Evolutionary conservation across 2,113 vertebrate species (phyloP).

Genomic region (Protobothrops flavoviridis): DNA sequence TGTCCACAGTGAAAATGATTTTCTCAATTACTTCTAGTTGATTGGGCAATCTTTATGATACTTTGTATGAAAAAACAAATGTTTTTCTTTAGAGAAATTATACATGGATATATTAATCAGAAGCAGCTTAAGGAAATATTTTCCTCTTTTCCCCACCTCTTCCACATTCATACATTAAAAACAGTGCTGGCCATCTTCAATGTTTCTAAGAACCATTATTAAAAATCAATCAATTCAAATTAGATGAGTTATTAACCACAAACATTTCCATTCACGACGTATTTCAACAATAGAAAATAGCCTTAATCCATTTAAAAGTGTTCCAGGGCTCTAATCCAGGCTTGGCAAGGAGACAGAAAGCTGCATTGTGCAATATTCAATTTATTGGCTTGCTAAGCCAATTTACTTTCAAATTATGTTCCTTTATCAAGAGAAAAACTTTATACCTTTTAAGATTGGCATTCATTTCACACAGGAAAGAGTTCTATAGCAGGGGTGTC

Average conservation of each 20-base stretch:
- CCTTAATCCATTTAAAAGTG: not conserved
- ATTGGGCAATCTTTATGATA: not conserved
- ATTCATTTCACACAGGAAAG: not conserved
- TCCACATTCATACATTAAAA: not conserved
- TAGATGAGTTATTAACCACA: not conserved
- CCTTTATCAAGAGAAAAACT: not conserved
- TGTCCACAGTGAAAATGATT: not conserved
- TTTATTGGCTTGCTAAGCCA: not conserved
- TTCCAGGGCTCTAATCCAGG: not conserved
- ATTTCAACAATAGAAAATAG: not conserved
- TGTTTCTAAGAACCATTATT: not conserved
- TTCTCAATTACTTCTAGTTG: not conserved
- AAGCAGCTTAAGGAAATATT: not conserved
- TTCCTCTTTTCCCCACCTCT: not conserved
- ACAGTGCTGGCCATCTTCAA: not conserved
- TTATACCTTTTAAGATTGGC: not conserved
- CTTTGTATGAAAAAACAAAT: not conserved
- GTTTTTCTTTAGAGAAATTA: not conserved
- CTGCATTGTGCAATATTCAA: not conserved
- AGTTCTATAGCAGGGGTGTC: not conserved
- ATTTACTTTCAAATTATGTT: not conserved
- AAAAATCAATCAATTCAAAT: not conserved
- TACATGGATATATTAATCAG: not conserved
- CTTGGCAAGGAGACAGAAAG: not conserved
- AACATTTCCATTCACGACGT: not conserved